A percentile compares a stretch with the other conserved stretches of the same genome.
Evolutionary conservation across 2,888 invertebrate genomes (phyloP).

Genomic region (Anodontia alba): DNA sequence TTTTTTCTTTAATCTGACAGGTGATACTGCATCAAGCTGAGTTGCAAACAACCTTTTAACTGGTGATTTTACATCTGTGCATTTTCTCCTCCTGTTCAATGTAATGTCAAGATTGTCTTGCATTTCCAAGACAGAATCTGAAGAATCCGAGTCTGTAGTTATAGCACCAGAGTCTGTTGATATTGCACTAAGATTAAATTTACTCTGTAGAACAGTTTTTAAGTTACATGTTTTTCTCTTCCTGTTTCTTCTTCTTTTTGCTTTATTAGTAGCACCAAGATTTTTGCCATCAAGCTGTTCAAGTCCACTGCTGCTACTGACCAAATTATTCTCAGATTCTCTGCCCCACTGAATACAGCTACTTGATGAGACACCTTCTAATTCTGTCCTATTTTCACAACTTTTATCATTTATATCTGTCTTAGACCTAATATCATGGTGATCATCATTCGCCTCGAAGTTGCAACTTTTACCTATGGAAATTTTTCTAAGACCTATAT

Average conservation of each 20-base stretch:
- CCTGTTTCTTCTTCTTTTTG: constrained; percentile 3
- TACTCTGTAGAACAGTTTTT: not conserved
- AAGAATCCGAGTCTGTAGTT: not conserved
- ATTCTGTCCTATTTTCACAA: no score
- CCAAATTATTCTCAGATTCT: no score
- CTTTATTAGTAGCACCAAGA: not conserved
- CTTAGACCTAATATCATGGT: no score
- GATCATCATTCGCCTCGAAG: no score
- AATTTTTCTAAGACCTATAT: no score
- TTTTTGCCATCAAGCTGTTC: no score
- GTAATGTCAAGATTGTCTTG: not conserved
- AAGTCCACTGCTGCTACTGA: no score
- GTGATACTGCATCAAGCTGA: constrained; percentile 15
- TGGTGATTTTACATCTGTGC: constrained; percentile 27
- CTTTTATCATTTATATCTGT: no score
- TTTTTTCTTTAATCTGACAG: not conserved
- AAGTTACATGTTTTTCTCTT: constrained; percentile 13
- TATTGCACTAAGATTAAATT: not conserved
- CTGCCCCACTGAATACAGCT: no score
- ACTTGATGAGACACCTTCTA: no score
- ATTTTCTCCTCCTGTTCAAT: not conserved
- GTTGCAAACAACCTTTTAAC: constrained; percentile 55
- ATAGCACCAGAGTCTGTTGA: constrained; percentile 3
- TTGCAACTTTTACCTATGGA: no score
- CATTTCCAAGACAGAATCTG: not conserved